Evolutionary conservation across 2,797 vertebrate genomes (phyloP).

Genomic region (Tenualosa ilisha): DNA sequence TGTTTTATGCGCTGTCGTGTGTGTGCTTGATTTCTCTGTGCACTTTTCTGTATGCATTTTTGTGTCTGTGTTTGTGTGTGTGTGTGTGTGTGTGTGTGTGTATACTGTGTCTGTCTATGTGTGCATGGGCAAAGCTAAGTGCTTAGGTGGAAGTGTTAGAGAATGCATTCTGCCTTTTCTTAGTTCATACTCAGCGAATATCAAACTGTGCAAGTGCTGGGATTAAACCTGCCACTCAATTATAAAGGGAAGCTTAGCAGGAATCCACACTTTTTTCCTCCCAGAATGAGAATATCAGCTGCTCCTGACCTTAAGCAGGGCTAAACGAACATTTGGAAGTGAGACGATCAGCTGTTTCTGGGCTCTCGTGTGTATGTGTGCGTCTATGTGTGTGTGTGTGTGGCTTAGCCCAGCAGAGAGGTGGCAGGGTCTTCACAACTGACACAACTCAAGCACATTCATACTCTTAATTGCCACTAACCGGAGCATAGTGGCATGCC

Average conservation of each 20-base stretch:
- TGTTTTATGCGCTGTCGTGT: too few species aligned
- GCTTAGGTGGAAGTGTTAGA: conserved; percentile 45
- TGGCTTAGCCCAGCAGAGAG: neutral
- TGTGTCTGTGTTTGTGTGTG: conserved; percentile 20
- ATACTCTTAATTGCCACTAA: neutral
- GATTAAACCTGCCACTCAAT: conserved; percentile 56
- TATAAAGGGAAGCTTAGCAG: conserved; percentile 61
- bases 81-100: conserved; percentile 44
- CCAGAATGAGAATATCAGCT: conserved; percentile 65
- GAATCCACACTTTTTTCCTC: conserved; percentile 62
- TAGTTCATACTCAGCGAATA: conserved; percentile 51
- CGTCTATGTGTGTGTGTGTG: neutral
- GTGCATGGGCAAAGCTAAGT: conserved; percentile 48
- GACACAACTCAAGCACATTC: neutral
- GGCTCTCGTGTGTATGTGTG: neutral
- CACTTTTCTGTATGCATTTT: neutral
- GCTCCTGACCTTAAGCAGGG: conserved; percentile 71
- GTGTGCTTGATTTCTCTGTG: too few species aligned
- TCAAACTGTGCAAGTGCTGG: neutral
- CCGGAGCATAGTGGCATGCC: neutral
- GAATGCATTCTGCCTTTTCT: conserved; percentile 25
- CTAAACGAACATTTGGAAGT: conserved; percentile 69
- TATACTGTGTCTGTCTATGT: neutral
- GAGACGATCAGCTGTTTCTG: conserved; percentile 48
- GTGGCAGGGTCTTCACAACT: neutral